Evolutionary conservation across 2,888 invertebrate genomes (phyloP).

Genomic region (Nymphalis urticae): DNA sequence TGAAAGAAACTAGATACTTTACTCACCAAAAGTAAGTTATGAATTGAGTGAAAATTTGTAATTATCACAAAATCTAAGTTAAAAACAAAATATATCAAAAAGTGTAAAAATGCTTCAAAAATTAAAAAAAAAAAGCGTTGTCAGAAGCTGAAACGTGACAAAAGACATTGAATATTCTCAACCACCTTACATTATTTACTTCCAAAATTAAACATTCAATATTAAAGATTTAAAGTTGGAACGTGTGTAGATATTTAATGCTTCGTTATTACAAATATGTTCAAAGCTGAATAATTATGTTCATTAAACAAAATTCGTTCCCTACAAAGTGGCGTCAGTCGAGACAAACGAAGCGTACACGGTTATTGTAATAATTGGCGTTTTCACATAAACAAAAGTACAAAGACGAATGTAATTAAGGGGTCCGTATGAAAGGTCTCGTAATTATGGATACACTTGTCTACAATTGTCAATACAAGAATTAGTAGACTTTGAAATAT

Average conservation of each 20-base stretch:
- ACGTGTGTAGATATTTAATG: conserved; percentile 15
- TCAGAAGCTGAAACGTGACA: no score
- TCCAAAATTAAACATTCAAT: background rate
- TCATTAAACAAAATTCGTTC: conserved; percentile 47
- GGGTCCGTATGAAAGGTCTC: conserved; percentile 67
- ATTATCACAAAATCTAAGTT: no score
- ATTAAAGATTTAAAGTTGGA: conserved; percentile 12
- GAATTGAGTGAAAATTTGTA: no score
- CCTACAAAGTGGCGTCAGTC: conserved; percentile 48
- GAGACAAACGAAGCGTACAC: conserved; percentile 57
- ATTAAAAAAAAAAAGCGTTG: no score
- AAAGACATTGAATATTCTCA: no score
- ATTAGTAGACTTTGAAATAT: no score
- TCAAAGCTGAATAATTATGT: conserved; percentile 47
- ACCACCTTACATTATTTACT: no score
- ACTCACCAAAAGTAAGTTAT: no score
- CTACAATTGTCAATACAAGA: conserved; percentile 31
- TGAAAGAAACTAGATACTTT: no score
- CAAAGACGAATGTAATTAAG: conserved; percentile 66
- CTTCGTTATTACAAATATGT: conserved; percentile 27
- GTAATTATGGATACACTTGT: conserved; percentile 62
- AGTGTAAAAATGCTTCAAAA: no score
- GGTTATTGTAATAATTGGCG: conserved; percentile 74
- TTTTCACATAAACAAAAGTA: conserved; percentile 62
- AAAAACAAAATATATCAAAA: no score